phyloP scores from a whole-genome alignment of 2,888 invertebrate species.

The Luperina nickerlii region DNA sequence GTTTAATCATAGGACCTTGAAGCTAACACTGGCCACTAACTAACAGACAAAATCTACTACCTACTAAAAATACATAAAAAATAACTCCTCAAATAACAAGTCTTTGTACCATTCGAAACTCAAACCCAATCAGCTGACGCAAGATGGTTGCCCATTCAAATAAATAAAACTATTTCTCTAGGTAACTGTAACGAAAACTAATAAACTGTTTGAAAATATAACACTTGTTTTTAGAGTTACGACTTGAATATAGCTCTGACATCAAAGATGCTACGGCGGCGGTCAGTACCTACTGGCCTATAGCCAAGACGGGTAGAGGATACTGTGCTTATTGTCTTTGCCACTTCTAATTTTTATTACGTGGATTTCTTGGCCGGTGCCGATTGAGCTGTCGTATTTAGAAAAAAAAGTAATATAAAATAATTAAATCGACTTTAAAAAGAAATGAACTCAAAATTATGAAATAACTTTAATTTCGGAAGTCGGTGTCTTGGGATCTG shows the following conservation, averaged over 20 bases:
- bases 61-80: background rate
- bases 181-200: constrained; percentile 63
- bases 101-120: constrained; percentile 29
- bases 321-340: constrained; percentile 52
- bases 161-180: constrained; percentile 60
- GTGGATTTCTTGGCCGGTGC: background rate
- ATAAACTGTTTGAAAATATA: constrained; percentile 63
- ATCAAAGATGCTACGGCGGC: constrained; percentile 53
- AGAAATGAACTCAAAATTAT: too few relatives aligned
- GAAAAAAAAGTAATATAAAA: background rate
- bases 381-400: constrained; percentile 5
- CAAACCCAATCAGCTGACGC: constrained; percentile 45
- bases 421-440: too few relatives aligned
- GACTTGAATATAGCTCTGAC: constrained; percentile 56
- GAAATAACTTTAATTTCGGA: too few relatives aligned
- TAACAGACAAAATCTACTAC: background rate
- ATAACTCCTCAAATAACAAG: constrained; percentile 23
- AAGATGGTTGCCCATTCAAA: constrained; percentile 44
- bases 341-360: constrained; percentile 33
- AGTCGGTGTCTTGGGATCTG: too few relatives aligned
- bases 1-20: background rate
- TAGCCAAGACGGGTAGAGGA: constrained; percentile 47
- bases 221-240: constrained; percentile 50
- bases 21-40: constrained; percentile 10
- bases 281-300: constrained; percentile 45